Evolutionary conservation across 2,113 vertebrate genomes (phyloP).

Genomic region (Pelecanoides urinatrix): DNA sequence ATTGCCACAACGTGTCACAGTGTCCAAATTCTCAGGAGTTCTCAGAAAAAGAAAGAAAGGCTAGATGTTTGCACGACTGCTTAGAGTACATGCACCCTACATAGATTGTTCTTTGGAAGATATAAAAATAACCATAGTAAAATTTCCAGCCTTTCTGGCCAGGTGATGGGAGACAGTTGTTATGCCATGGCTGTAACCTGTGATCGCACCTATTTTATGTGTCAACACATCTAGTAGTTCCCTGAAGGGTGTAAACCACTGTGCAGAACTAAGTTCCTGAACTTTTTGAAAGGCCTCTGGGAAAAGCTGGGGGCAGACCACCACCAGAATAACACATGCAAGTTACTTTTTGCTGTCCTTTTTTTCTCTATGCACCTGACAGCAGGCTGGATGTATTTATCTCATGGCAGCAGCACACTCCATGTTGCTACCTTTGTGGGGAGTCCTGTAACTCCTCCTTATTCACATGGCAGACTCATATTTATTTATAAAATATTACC

Average conservation of each 20-base stretch:
- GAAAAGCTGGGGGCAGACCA: background rate
- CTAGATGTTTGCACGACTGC: background rate
- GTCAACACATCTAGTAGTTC: background rate
- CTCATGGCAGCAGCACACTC: background rate
- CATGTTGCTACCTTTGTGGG: background rate
- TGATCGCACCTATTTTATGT: background rate
- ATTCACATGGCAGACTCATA: background rate
- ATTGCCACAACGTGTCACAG: background rate
- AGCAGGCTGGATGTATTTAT: background rate
- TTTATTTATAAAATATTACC: background rate
- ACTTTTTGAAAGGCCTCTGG: background rate
- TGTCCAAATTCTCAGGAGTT: background rate
- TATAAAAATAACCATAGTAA: background rate
- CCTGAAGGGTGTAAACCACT: background rate
- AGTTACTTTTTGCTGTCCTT: background rate
- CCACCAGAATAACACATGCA: background rate
- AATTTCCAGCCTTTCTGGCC: background rate
- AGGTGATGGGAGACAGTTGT: background rate
- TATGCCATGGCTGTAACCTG: background rate
- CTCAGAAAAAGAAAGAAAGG: background rate
- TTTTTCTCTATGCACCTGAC: background rate
- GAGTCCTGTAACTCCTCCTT: background rate
- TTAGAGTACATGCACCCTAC: background rate
- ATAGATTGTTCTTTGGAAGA: background rate
- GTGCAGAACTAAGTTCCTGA: background rate